Base-by-base conservation (phyloP, 1,140 invertebrate species). In the Ceratosolen fusciceps region DNA sequence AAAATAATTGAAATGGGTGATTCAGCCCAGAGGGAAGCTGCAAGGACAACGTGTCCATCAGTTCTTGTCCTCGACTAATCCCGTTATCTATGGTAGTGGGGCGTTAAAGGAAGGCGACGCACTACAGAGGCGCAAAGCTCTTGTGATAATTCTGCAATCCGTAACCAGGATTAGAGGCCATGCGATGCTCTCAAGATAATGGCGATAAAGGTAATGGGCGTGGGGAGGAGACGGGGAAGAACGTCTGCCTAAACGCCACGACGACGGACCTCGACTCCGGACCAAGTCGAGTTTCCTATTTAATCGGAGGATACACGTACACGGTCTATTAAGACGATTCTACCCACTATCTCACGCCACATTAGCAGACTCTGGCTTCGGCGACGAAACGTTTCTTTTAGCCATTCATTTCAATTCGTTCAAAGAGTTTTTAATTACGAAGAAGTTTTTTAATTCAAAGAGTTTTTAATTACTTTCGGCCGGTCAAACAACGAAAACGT, bases 121-220 rank as follows among this genome's bases (percentile, higher is more conserved):
- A 49, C 76, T 75, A 80, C 81, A 78, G 68, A 62, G 54, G 73
- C 49, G 49, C 29, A 71, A 58, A 82, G 82, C 82, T 82, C 82
- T n/a, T 56, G 58, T 68, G 37, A 58, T 56, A 58, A 74, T 58
- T 26, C 14, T 29, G n/a, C 34, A 56, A 74, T 24, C n/a, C 71
- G n/a, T 60, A 29, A 29, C 14, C 31, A n/a, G 24, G 58, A 43
- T 67, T 67, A 67, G 43, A 19, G 4, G 29, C 60, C 19, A 34
- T 31, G 31, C 60, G 37, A 60, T 60, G 34, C 71, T 56, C 71
- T 56, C n/a, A 39, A 24, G 71, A 58, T 74, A 58, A 56, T 74
- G 54, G 37, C 0, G 37, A n/a, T 34, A 14, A 62, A 62, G 12
- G 12, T 10, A 29, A 19, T 31, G 24, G 65, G 34, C 1, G 4